Evolutionary conservation across 2,888 invertebrate genomes (phyloP).

Genomic region (Aphidoletes aphidimyza): DNA sequence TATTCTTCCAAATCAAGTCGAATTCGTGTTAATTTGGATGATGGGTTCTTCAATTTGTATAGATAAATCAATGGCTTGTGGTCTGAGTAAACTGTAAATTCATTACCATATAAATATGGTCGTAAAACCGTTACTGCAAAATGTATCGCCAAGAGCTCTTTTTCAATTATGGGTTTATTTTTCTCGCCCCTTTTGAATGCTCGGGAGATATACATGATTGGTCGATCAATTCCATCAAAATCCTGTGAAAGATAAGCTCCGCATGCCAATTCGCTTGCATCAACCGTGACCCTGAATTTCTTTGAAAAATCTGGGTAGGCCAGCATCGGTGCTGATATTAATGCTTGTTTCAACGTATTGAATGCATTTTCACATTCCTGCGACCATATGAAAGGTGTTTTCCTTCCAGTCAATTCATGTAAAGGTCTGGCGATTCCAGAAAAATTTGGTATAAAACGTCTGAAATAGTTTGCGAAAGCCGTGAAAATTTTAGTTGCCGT

Average conservation of each 20-base stretch:
- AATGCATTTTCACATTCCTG: neutral
- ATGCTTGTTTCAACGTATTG: neutral
- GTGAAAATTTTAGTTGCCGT: constrained; percentile 55
- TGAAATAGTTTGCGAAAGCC: constrained; percentile 22
- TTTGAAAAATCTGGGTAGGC: constrained; percentile 31
- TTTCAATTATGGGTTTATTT: constrained; percentile 17
- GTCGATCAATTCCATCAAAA: neutral
- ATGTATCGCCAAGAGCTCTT: constrained; percentile 19
- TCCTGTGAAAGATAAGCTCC: constrained; percentile 25
- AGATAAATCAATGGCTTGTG: constrained; percentile 28
- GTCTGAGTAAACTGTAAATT: neutral
- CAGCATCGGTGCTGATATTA: neutral
- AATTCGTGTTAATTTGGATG: neutral
- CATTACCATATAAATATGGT: constrained; percentile 31
- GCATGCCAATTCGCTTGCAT: neutral
- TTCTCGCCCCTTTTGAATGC: constrained; percentile 18
- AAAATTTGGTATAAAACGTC: constrained; percentile 7
- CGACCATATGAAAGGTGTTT: constrained; percentile 47
- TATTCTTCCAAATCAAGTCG: constrained; percentile 32
- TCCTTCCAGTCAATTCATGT: constrained; percentile 35
- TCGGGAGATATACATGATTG: neutral
- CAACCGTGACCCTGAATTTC: neutral
- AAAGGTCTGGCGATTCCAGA: neutral
- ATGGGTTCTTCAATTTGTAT: neutral
- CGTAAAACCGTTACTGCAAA: neutral